Base-by-base conservation (phyloP, 2,797 vertebrate species). In the Odontamblyopus lacepedii region DNA sequence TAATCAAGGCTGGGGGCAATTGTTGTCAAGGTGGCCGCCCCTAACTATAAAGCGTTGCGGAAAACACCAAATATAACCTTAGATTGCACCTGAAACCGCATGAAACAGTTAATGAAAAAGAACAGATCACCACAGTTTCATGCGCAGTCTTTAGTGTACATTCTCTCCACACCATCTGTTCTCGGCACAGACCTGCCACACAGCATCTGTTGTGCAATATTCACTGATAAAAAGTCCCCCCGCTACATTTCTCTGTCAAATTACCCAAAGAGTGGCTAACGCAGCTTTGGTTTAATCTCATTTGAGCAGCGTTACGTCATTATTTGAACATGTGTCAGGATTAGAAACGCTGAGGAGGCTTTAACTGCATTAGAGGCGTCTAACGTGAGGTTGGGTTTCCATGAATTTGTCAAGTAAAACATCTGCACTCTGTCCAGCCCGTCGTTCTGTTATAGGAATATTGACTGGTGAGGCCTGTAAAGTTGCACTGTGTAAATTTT, bases 111-210 rank as follows among this genome's bases (percentile, higher is more conserved):
- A 35, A 63, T 23, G 41, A 38, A 63, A 63, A 41, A 38, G 9
- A 63, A 19, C 35, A 41, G 18, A 63, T 41, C 62, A n/a, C 61
- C 18, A 62, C 29, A n/a, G 29, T 63, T 63, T 6, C 8, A 63
- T 38, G 38, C n/a, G 4, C 8, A 63, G 32, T 35, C 35, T 38
- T 63, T 63, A 16, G 29, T 62, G 60, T 32, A 67, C 57, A 65
- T 75, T 32, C 67, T 6, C 3, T 53, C 69, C 29, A 63, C 67
- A 73, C 57, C 73, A 80, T 81, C 73, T 81, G 82, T 70, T 80
- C 9, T 4, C 77, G 61, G 69, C 63, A 82, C 69, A 73, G 81
- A 78, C 41, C 71, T 79, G 68, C 30, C 79, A 74, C 71, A 78
- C 68, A 67, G 50, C 73, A 77, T 83, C 82, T 83, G 85, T 63